Evolutionary conservation across 1,140 invertebrate genomes (phyloP).

Genomic region (Paracyclopina nana): DNA sequence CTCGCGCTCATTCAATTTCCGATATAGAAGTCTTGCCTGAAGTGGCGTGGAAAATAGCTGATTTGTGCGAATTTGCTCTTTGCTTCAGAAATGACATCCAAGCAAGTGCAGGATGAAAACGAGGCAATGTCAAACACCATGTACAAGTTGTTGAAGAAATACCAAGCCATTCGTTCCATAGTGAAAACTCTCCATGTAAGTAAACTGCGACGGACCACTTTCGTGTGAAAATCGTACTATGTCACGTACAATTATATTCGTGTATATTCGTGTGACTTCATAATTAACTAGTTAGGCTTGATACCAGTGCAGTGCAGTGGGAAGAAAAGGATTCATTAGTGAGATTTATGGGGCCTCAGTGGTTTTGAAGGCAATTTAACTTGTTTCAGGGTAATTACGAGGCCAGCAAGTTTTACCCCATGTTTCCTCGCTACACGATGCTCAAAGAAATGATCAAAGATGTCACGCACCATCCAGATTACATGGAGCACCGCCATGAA

Average conservation of each 20-base stretch:
- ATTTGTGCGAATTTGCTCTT: background rate
- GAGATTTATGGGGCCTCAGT: too few relatives aligned
- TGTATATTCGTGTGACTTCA: too few relatives aligned
- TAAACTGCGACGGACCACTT: too few relatives aligned
- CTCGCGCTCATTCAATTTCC: too few relatives aligned
- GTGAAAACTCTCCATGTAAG: background rate
- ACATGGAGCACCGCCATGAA: conserved; percentile 3
- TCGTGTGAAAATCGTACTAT: too few relatives aligned
- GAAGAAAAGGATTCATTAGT: too few relatives aligned
- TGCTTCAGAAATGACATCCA: background rate
- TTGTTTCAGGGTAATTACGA: background rate
- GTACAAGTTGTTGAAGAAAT: conserved; percentile 1
- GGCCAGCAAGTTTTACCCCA: background rate
- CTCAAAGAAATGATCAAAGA: conserved; percentile 1
- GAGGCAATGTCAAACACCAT: background rate
- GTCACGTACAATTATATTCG: too few relatives aligned
- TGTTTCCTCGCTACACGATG: background rate
- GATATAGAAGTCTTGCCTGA: too few relatives aligned
- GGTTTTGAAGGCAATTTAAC: too few relatives aligned
- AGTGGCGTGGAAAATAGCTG: too few relatives aligned
- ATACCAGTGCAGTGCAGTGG: too few relatives aligned
- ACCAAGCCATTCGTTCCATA: conserved; percentile 1
- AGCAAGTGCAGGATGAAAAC: background rate
- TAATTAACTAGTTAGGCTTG: too few relatives aligned
- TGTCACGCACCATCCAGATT: background rate